A percentile compares a stretch with the other conserved stretches of the same genome.
Conservation (phyloP, 1,140 invertebrate genomes). For the Psix sp. region DNA sequence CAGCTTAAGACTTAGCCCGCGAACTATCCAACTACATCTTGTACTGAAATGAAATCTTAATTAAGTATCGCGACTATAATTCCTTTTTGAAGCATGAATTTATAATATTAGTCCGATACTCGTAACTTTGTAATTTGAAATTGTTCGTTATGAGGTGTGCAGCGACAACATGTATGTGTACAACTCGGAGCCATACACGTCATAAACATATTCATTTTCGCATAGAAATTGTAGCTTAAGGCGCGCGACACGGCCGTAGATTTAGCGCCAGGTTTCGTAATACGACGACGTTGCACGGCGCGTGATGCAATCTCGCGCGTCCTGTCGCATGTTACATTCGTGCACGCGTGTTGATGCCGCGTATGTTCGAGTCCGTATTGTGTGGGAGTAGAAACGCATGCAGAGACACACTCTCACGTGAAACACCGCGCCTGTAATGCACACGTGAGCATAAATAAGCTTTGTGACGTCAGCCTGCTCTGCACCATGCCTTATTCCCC, state of each 20-base stretch:
- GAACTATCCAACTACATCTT: too few relatives aligned
- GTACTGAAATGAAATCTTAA: too few relatives aligned
- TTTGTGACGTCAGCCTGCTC: conserved; percentile 62
- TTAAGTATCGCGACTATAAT: too few relatives aligned
- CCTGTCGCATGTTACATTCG: conserved; percentile 30
- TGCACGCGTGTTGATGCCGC: conserved; percentile 18
- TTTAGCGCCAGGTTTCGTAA: conserved; percentile 64
- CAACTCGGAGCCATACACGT: conserved; percentile 26
- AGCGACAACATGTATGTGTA: conserved; percentile 4
- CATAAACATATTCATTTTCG: conserved; percentile 43
- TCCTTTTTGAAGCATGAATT: too few relatives aligned
- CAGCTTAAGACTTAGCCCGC: too few relatives aligned
- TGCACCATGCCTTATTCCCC: conserved; percentile 4
- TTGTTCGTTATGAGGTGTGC: not conserved
- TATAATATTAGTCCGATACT: too few relatives aligned
- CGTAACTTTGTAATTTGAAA: not conserved
- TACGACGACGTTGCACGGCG: conserved; percentile 25
- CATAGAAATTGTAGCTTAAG: conserved; percentile 30
- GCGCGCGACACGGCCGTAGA: conserved; percentile 53
- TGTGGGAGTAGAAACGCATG: conserved; percentile 21
- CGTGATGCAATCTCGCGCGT: conserved; percentile 62
- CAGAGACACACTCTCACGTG: conserved; percentile 48
- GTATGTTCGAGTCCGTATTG: conserved; percentile 27
- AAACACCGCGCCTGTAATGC: conserved; percentile 49
- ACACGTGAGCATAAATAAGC: conserved; percentile 61